phyloP scores from a whole-genome alignment of 2,888 invertebrate genomes.

The Psococerastis gibbosa region DNA sequence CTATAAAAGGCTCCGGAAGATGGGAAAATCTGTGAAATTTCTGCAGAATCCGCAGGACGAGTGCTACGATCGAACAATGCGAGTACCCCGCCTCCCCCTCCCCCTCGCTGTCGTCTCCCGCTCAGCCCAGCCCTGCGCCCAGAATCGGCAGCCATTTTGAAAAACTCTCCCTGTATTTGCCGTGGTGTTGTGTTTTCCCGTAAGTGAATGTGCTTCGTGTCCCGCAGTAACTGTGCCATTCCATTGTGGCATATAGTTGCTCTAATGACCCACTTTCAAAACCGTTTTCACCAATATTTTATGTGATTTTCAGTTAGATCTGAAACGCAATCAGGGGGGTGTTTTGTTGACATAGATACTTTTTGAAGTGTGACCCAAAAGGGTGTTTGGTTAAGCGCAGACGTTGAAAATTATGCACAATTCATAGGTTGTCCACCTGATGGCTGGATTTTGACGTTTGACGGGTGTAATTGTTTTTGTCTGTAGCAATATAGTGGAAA shows the following conservation, averaged over 20 bases:
- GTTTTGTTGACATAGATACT: no score
- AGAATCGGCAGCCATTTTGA: not conserved
- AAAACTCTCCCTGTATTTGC: not conserved
- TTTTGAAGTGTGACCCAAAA: no score
- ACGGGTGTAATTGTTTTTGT: no score
- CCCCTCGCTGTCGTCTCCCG: not conserved
- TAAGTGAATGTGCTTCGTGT: not conserved
- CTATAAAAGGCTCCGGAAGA: no score
- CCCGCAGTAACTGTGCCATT: not conserved
- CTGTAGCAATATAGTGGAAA: no score
- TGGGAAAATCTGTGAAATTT: not conserved
- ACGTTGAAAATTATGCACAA: not conserved
- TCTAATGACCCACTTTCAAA: no score
- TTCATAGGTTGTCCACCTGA: no score
- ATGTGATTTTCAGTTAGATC: no score
- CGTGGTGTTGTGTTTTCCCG: not conserved
- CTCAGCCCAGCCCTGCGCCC: not conserved
- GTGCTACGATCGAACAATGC: not conserved
- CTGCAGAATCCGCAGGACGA: conserved; percentile 1
- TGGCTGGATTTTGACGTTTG: no score
- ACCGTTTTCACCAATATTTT: no score
- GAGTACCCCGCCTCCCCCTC: not conserved
- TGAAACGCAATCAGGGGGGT: no score
- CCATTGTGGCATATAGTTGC: conserved; percentile 13
- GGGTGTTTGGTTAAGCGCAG: not conserved